Evolutionary conservation across 2,113 vertebrate genomes (phyloP), one percentile per base, ranked within the genome.

Genomic region (Herpailurus yagouaroundi): DNA sequence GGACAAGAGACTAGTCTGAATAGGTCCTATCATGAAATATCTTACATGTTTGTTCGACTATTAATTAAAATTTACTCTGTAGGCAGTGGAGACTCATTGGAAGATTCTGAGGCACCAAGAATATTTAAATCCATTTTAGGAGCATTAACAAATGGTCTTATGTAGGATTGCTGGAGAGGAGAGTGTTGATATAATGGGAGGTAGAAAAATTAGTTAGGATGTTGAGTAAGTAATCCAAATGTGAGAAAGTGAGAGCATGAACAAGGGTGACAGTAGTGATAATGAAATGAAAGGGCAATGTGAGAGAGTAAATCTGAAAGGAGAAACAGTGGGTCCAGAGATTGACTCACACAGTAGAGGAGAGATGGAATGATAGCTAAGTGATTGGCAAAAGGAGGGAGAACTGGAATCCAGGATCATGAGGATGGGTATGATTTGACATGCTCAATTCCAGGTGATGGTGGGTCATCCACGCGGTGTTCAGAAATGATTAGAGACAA

Each of bases 61-160:
- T 60, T 74, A 63, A 82, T 86, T 86, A 89, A 92, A 85, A 64
- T 92, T 41, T 64, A 73, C 21, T 57, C 19, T 79, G 36, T 41
- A 89, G 36, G 73, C 11, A 41, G 1, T 74, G 4, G 5, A 74
- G 31, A 87, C 23, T 86, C 23, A 79, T 0, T 76, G 63, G 63
- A 87, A 90, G 73, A 74, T 48, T 93, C 0, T 45, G 55, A 94
- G 74, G 33, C 31, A 83, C 0, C 23, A 57, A 69, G 63, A 74
- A 74, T 90, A 64, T 48, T 87, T 80, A 68, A 87, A 33, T 76
- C 10, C 10, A 48, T 76, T 96, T 92, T 36, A 91, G 55, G 38
- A 95, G 73, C 38, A n/a, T 86, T 68, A 82, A 87, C 38, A 82
- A 57, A 57, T 74, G 31, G 10, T 31, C n/a, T 5, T n/a, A 41